Percentiles rank a stretch among this genome's conserved stretches.
Evolutionary conservation across 2,888 invertebrate genomes (phyloP).

Genomic region (Camponotus fellah): DNA sequence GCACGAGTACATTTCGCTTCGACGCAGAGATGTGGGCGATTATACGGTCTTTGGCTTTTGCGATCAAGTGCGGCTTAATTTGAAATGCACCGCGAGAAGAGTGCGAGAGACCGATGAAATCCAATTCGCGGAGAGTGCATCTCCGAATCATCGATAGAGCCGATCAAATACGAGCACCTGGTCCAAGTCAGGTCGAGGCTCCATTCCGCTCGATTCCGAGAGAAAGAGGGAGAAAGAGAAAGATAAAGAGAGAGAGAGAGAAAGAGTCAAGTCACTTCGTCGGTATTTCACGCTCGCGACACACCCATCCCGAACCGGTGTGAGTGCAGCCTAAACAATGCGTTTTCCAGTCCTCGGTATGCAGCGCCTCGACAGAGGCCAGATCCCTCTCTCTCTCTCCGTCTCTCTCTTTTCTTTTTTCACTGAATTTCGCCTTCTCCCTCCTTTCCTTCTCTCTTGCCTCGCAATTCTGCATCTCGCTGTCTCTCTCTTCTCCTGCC

Average conservation of each 20-base stretch:
- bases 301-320: conserved; percentile 74
- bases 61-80: conserved; percentile 30
- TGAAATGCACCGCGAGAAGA: conserved; percentile 28
- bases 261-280: conserved; percentile 64
- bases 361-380: conserved; percentile 51
- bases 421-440: conserved; percentile 26
- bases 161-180: conserved; percentile 35
- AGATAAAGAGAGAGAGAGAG: not conserved
- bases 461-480: not conserved
- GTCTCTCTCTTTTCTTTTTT: conserved; percentile 25
- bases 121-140: conserved; percentile 31
- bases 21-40: not conserved
- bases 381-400: conserved; percentile 50
- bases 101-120: not conserved
- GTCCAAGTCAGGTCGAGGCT: conserved; percentile 27
- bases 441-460: not conserved
- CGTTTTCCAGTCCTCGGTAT: conserved; percentile 77
- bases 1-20: not conserved
- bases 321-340: conserved; percentile 79
- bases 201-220: conserved; percentile 14
- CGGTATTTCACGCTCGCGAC: conserved; percentile 77
- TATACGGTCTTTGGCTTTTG: not conserved
- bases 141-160: conserved; percentile 14
- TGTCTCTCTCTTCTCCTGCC: conserved; percentile 14
- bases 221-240: too few relatives aligned